Base-by-base conservation (phyloP, 64 coral and sea anemone genomes). In the Hydrozoanthus tunicans region DNA sequence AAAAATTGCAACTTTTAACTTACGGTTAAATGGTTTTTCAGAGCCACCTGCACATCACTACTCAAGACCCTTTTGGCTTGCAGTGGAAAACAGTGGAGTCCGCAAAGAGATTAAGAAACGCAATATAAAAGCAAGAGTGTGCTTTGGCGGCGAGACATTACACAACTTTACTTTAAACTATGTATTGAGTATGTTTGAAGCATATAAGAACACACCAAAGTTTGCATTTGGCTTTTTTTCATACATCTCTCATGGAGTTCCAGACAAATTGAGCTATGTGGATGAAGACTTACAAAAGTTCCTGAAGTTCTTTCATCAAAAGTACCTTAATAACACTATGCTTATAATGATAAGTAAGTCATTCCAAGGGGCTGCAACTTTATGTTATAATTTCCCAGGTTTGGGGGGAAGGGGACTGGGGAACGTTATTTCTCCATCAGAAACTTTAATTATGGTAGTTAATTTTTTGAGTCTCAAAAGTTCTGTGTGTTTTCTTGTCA, bases 141-240 rank as follows among this genome's bases (percentile, higher is more conserved):
- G 94, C 76, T 54, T 95, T 11, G 91, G 79, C 10, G 88, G 91
- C 53, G 84, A 95, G n/a, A 83, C 91, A 4, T 67, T 95, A 78
- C 91, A 95, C 55, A 95, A 93, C 51, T 74, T 95, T 51, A 95
- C 91, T 17, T 60, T 95, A 1, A 82, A 93, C 70, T 92, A 89
- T n/a, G 56, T 92, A 4, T 74, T 89, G 56, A 95, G 94, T 68
- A 89, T 95, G 91, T 95, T 90, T 73, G 59, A 95, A 58, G 86
- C 79, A 3, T 95, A 95, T 62, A 86, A 91, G 51, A 92, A 90
- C 67, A 95, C 91, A 3, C 90, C 85, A 3, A 95, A 95, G 62
- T 95, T 95, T 90, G 94, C 79, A 58, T 93, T 95, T 43, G 69
- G 85, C 26, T 92, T 89, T 59, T 83, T 92, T 59, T 95, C 94